A percentile compares a stretch with the other conserved stretches of the same genome.
Conservation (phyloP, 2,888 invertebrate genomes). For the Athripsodes cinereus region DNA sequence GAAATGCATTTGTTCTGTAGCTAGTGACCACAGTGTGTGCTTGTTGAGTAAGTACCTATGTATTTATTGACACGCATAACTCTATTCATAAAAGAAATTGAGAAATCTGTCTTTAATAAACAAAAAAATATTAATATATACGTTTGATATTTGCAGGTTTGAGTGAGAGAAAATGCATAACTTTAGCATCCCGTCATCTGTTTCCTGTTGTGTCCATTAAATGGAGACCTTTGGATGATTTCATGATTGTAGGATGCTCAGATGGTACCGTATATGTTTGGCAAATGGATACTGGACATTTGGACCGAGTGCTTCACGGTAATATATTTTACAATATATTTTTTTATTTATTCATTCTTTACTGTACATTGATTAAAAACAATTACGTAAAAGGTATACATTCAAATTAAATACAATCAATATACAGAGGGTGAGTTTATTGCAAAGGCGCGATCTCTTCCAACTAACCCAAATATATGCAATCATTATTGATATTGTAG, state of each 20-base stretch:
- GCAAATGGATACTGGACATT: constrained; percentile 99
- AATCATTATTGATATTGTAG: no score
- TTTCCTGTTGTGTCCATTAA: constrained; percentile 95
- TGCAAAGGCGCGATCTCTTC: no score
- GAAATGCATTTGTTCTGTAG: constrained; percentile 93
- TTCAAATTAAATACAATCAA: no score
- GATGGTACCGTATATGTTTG: constrained; percentile 98
- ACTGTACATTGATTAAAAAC: no score
- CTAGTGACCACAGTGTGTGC: constrained; percentile 96
- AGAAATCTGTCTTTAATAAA: no score
- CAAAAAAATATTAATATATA: no score
- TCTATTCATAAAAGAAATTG: no score
- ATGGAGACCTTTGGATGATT: constrained; percentile 96
- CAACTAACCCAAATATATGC: no score
- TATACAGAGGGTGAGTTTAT: no score
- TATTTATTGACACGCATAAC: no score
- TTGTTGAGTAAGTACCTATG: constrained; percentile 74
- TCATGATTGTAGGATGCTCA: constrained; percentile 93
- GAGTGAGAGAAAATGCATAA: constrained; percentile 89
- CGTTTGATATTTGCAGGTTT: constrained; percentile 44
- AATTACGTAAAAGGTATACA: no score
- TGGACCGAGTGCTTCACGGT: constrained; percentile 93
- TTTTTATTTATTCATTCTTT: background rate
- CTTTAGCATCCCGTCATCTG: constrained; percentile 88
- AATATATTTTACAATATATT: constrained; percentile 13